These are phyloP conservation scores for Trachythela sp. DNA, from an alignment of 64 coral and sea anemone species.

Conservation along the genomic window DNA sequence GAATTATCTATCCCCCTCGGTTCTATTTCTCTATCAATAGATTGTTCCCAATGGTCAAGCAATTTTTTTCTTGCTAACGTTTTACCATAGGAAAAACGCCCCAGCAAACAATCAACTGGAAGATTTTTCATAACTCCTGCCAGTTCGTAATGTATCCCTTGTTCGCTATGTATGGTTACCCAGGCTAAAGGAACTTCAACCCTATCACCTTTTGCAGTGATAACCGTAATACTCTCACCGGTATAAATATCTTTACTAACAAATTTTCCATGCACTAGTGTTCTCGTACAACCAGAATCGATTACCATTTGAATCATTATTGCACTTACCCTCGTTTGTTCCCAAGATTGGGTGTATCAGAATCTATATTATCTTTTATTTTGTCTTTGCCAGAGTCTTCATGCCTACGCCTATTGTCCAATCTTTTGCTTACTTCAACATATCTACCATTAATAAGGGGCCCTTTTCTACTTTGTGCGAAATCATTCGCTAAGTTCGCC, in stretches of 20 bases:
- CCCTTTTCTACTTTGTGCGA: constrained; percentile 16
- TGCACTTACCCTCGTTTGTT: no score
- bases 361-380: no score
- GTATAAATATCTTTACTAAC: neutral
- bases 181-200: constrained; percentile 32
- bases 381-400: neutral
- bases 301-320: constrained; percentile 34
- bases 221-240: constrained; percentile 25
- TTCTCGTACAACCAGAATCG: constrained; percentile 36
- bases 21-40: neutral
- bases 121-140: constrained; percentile 33
- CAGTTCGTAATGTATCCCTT: neutral
- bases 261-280: constrained; percentile 25
- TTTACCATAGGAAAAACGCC: constrained; percentile 30
- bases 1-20: neutral
- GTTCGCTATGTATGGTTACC: neutral
- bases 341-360: no score
- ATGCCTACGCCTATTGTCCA: neutral
- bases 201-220: constrained; percentile 43
- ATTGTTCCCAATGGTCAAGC: constrained; percentile 36
- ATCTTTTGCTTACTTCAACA: neutral
- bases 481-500: neutral
- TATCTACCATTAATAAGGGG: constrained; percentile 30
- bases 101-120: constrained; percentile 37
- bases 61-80: constrained; percentile 9